Conservation (phyloP, 1,140 invertebrate species). For the Euborellia annulipes region DNA sequence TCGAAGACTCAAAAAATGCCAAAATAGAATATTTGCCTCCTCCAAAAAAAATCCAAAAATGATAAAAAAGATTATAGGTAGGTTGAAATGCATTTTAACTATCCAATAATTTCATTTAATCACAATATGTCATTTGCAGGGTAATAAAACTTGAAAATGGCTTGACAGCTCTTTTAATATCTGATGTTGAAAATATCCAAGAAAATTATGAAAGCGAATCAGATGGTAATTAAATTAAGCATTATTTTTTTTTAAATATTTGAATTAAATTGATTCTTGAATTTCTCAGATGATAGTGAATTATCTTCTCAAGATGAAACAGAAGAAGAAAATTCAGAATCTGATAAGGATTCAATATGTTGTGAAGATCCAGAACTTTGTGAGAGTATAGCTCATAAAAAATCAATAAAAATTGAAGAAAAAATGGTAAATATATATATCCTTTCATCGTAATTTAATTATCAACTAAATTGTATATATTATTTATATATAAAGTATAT, state of each 20-base stretch:
- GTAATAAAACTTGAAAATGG: conserved; percentile 48
- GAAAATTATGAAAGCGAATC: conserved; percentile 17
- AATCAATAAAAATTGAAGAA: too few species aligned
- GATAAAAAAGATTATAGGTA: conserved; percentile 42
- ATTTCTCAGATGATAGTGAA: neutral
- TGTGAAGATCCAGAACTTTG: too few species aligned
- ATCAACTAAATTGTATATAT: too few species aligned
- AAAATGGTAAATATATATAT: too few species aligned
- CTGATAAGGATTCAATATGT: neutral
- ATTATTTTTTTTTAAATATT: too few species aligned
- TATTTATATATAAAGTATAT: too few species aligned
- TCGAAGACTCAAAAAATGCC: too few species aligned
- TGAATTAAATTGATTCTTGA: too few species aligned
- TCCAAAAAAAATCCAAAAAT: conserved; percentile 36
- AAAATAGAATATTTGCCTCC: conserved; percentile 19
- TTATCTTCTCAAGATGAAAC: neutral
- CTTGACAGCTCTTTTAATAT: conserved; percentile 46
- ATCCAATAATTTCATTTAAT: conserved; percentile 7
- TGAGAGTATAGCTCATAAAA: too few species aligned
- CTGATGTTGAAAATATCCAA: conserved; percentile 28
- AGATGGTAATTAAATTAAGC: conserved; percentile 9
- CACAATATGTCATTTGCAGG: conserved; percentile 25
- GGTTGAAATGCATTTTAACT: conserved; percentile 4
- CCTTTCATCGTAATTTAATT: too few species aligned
- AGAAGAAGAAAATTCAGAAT: neutral